Conservation (phyloP, 2,113 vertebrate species). For the Lycocorax pyrrhopterus region DNA sequence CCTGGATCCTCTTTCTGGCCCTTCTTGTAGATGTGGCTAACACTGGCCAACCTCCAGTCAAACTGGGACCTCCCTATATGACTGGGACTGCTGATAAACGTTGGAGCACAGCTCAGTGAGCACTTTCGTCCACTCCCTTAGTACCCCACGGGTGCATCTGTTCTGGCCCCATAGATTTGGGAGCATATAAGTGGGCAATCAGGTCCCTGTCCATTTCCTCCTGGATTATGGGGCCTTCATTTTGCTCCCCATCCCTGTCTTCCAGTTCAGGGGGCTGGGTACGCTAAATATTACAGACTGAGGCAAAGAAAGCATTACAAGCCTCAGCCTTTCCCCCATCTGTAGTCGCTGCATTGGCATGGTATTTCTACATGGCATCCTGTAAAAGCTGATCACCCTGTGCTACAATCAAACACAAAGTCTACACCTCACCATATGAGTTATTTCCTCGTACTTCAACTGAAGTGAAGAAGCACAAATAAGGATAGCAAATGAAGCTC, state of each 20-base stretch:
- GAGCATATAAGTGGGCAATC: neutral
- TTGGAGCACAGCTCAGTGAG: neutral
- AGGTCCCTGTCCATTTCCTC: neutral
- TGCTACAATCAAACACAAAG: neutral
- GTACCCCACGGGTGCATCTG: neutral
- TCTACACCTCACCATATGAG: neutral
- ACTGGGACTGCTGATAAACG: neutral
- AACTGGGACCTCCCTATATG: neutral
- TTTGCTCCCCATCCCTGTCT: neutral
- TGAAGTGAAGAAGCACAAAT: neutral
- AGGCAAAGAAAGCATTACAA: neutral
- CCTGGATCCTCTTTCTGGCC: neutral
- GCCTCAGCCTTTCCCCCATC: neutral
- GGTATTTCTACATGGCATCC: neutral
- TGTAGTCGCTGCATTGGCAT: neutral
- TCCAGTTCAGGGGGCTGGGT: neutral
- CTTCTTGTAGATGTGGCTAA: neutral
- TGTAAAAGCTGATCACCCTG: neutral
- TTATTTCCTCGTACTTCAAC: neutral
- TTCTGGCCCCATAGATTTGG: neutral
- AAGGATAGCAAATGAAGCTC: neutral
- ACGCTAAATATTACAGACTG: neutral
- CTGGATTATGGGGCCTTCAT: neutral
- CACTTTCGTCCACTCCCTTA: neutral
- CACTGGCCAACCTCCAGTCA: neutral